Evolutionary conservation across 1,140 invertebrate genomes (phyloP).

Genomic region (Drosophila bocqueti): DNA sequence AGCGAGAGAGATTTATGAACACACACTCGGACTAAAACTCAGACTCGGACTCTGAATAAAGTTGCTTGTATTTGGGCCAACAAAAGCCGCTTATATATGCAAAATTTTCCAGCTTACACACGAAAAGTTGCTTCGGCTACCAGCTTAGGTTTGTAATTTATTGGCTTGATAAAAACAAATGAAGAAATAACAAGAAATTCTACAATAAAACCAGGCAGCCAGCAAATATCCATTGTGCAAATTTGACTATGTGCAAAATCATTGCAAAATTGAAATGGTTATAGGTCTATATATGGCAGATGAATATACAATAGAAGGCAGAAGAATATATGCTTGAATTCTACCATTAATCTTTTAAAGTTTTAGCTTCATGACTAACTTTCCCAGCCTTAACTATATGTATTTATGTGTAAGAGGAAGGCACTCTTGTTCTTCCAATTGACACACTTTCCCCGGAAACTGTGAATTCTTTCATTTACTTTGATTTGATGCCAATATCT

Average conservation of each 20-base stretch:
- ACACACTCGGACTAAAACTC: slow-evolving; percentile 27
- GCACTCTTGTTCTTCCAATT: slow-evolving; percentile 17
- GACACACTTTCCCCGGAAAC: slow-evolving; percentile 45
- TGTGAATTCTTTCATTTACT: slow-evolving; percentile 69
- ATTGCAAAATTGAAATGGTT: slow-evolving; percentile 62
- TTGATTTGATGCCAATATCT: slow-evolving; percentile 58
- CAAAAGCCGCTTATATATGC: slow-evolving; percentile 76
- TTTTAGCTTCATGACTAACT: too few relatives aligned
- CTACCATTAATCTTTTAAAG: background rate
- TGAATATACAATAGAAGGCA: background rate
- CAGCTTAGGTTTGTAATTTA: slow-evolving; percentile 65
- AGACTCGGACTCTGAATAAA: slow-evolving; percentile 9
- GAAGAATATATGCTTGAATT: background rate
- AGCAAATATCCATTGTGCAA: slow-evolving; percentile 61
- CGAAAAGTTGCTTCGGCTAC: slow-evolving; percentile 6
- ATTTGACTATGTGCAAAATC: slow-evolving; percentile 66
- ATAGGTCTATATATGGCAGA: slow-evolving; percentile 15
- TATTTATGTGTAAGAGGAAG: background rate
- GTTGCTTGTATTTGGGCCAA: slow-evolving; percentile 58
- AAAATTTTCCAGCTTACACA: slow-evolving; percentile 69
- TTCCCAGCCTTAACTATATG: background rate
- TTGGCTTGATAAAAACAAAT: slow-evolving; percentile 76
- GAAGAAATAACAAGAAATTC: slow-evolving; percentile 73
- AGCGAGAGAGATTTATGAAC: slow-evolving; percentile 55
- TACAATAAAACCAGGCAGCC: slow-evolving; percentile 59